Base-by-base conservation (phyloP, 1,140 invertebrate genomes). In the Seison nebaliae region DNA sequence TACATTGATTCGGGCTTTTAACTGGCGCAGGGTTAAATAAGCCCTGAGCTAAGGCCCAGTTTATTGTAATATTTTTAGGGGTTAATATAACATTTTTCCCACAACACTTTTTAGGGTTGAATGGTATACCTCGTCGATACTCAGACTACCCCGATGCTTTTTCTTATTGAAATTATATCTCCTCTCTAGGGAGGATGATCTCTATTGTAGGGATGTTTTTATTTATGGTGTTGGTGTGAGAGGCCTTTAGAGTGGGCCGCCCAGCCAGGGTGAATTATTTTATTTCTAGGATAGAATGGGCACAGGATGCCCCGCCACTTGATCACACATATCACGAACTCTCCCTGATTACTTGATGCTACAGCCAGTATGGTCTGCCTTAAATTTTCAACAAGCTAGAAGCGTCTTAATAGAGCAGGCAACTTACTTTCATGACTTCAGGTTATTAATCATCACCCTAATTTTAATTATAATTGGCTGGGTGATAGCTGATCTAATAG, bases 41-140 rank as follows among this genome's bases (percentile, higher is more conserved):
- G 6, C 7, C 7, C 4, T 30, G 12, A 7, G 8, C 17, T 4
- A 9, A 9, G 8, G 14, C 12, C 24, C 46, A 48, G 15, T 46
- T 48, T 40, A 35, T 32, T 24, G 6, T 42, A 1, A 37, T 35
- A 8, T 42, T 45, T 37, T 7, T 44, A 9, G 44, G 42, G 0
- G 66, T 71, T 45, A 72, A 73, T 63, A 45, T 72, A 61, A 72
- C 70, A n/a, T 73, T 73, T 56, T 72, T 73, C 24, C 70, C 70
- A 15, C 67, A 72, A 62, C 69, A 73, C 63, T 74, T 72, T 52
- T 60, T 72, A 65, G 70, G 70, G 16, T 54, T 73, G 60, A 60
- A 59, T 28, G 70, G 71, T 1, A 72, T 73, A 59, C 72, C 72
- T 24, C 68, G 70, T 35, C 68, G 70, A 24, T 70, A 71, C 45